Conservation (phyloP, 2,888 invertebrate genomes). For the Gerris lacustris region DNA sequence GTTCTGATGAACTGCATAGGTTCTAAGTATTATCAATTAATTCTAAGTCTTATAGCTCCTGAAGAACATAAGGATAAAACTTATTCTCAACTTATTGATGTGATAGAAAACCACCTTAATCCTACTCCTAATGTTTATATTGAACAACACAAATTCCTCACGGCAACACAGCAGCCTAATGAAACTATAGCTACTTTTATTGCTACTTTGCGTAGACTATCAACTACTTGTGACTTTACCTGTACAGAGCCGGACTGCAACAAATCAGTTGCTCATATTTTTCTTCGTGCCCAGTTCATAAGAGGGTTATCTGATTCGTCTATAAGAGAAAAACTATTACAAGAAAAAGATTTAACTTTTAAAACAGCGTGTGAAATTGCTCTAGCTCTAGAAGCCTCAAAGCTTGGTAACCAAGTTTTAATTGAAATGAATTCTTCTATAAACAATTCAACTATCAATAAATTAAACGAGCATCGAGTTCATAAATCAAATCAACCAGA, state of each 20-base stretch:
- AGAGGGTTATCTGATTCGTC: slow-evolving; percentile 11
- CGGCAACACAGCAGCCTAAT: not conserved
- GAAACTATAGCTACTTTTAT: not conserved
- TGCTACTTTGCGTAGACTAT: slow-evolving; percentile 2
- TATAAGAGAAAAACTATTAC: slow-evolving; percentile 13
- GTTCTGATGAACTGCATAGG: not conserved
- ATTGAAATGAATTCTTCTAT: not conserved
- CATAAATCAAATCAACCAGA: not conserved
- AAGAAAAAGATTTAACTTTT: slow-evolving; percentile 4
- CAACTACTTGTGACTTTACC: not conserved
- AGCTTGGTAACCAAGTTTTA: not conserved
- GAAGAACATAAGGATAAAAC: slow-evolving; percentile 2
- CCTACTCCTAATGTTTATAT: not conserved
- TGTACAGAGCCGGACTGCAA: not conserved
- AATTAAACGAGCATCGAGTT: not conserved
- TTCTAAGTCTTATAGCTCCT: not conserved
- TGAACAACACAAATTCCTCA: not conserved
- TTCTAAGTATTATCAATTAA: too few relatives aligned
- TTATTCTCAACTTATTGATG: not conserved
- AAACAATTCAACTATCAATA: not conserved
- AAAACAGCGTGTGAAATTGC: slow-evolving; percentile 3
- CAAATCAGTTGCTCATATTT: not conserved
- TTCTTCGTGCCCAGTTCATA: slow-evolving; percentile 14
- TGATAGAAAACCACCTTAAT: not conserved
- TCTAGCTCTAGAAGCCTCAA: slow-evolving; percentile 11